Evolutionary conservation across 2,888 invertebrate species (phyloP), one percentile per base, ranked within the genome.

Genomic region (Acronicta psi): DNA sequence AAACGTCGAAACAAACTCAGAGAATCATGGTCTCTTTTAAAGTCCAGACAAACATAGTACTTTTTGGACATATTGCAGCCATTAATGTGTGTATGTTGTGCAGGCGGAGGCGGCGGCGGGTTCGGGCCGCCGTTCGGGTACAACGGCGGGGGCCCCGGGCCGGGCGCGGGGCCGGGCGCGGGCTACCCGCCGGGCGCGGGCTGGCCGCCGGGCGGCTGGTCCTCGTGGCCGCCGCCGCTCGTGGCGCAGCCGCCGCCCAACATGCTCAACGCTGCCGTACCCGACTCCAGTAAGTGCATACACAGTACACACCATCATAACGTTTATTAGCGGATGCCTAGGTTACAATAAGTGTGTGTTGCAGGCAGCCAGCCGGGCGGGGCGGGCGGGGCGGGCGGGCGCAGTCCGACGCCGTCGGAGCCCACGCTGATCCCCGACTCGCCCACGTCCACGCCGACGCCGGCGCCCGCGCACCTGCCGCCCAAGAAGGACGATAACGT

Each of bases 161-260:
- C 10, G 29, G 29, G 55, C 41, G 38, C 6, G 38, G 29, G 29
- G 1, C 7, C 10, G 29, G 29, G 55, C 41, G 38, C 6, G 38
- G 2, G 50, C 45, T 10, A 0, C 10, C 65, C 31, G 0, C 17
- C 43, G 17, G 10, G 13, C 46, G 73, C 10, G 77, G 64, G 45
- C 7, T 49, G 0, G 76, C 66, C 4, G 77, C 72, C 4, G 75
- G 76, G 45, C 80, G 80, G 74, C 1, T 89, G 91, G 89, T 83
- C 84, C 1, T 83, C 82, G 37, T 91, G 91, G 90, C 90, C 89
- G 2, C 90, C 91, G 2, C 91, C 90, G 11, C 75, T 86, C 0
- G 85, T 84, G 10, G 85, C 81, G 2, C 89, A 74, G 85, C 94
- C 86, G 69, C 94, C 67, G 76, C 94, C 75, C 0, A 75, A 75